phyloP scores from a whole-genome alignment of 2,888 invertebrate genomes.

The Selenia dentaria region DNA sequence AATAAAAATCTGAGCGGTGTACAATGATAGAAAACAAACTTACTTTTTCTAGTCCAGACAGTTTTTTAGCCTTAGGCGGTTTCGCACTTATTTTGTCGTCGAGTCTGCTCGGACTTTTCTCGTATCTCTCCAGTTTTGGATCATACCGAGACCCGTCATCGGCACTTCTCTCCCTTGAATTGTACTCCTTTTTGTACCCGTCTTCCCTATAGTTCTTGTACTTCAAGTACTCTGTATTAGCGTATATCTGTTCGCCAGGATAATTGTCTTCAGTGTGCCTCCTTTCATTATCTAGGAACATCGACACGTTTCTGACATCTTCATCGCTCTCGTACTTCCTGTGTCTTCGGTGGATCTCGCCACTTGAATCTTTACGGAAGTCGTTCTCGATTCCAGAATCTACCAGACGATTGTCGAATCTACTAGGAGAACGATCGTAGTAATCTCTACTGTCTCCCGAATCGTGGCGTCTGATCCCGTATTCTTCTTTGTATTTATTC shows the following conservation, averaged over 20 bases:
- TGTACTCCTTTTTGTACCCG: constrained; percentile 65
- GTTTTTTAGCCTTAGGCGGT: constrained; percentile 87
- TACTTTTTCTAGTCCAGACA: constrained; percentile 90
- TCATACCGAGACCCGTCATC: constrained; percentile 88
- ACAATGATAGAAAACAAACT: too few species aligned
- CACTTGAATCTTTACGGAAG: constrained; percentile 89
- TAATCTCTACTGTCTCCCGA: constrained; percentile 81
- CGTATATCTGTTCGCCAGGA: constrained; percentile 75
- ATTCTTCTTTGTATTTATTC: constrained; percentile 61
- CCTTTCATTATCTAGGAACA: constrained; percentile 89
- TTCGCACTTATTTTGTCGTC: constrained; percentile 81
- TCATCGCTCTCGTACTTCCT: constrained; percentile 87
- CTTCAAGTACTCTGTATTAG: constrained; percentile 70
- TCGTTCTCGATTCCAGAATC: constrained; percentile 94
- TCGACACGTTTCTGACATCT: constrained; percentile 87
- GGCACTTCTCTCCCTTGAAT: constrained; percentile 80
- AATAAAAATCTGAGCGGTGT: too few species aligned
- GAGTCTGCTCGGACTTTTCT: constrained; percentile 76
- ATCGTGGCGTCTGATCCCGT: constrained; percentile 69
- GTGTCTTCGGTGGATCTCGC: constrained; percentile 72
- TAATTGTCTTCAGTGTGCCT: constrained; percentile 88
- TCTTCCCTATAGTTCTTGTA: constrained; percentile 65
- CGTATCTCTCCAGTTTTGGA: constrained; percentile 86
- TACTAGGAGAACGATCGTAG: constrained; percentile 71
- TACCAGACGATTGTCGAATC: constrained; percentile 85